These are phyloP conservation scores for Pycnomerus fuliginosus DNA, from an alignment of 2,888 invertebrate species.

Conservation along the genomic window DNA sequence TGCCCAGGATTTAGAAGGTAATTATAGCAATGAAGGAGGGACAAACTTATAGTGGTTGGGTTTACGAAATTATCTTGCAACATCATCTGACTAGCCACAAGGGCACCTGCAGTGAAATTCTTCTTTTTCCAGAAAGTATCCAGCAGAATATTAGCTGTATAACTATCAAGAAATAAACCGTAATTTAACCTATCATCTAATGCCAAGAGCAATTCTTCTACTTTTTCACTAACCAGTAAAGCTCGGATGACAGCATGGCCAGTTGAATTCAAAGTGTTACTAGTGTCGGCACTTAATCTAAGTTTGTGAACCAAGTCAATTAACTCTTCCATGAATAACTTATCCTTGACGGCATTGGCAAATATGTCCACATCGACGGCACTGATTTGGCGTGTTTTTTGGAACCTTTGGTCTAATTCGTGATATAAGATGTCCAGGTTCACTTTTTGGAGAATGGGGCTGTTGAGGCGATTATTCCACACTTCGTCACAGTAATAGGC, in stretches of 20 bases:
- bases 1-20: conserved; percentile 60
- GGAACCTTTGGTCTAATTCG: conserved; percentile 67
- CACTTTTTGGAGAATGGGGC: conserved; percentile 61
- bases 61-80: conserved; percentile 83
- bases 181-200: conserved; percentile 81
- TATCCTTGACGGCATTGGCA: conserved; percentile 65
- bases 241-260: conserved; percentile 75
- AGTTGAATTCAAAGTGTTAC: conserved; percentile 74
- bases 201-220: conserved; percentile 68
- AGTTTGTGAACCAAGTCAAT: conserved; percentile 71
- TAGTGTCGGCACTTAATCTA: conserved; percentile 69
- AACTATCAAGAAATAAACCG: conserved; percentile 88
- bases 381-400: conserved; percentile 63
- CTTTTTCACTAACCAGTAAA: conserved; percentile 57
- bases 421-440: conserved; percentile 69
- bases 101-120: conserved; percentile 71
- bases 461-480: conserved; percentile 67
- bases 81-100: conserved; percentile 78
- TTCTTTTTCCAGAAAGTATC: conserved; percentile 72
- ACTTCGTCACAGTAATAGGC: conserved; percentile 70
- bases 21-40: conserved; percentile 73
- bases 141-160: conserved; percentile 75
- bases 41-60: conserved; percentile 66
- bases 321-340: conserved; percentile 68
- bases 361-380: conserved; percentile 84